Evolutionary conservation across 37 sponge, comb jelly and placozoan genomes (phyloP).

Genomic region (Chondrilla cf. caribensis): DNA sequence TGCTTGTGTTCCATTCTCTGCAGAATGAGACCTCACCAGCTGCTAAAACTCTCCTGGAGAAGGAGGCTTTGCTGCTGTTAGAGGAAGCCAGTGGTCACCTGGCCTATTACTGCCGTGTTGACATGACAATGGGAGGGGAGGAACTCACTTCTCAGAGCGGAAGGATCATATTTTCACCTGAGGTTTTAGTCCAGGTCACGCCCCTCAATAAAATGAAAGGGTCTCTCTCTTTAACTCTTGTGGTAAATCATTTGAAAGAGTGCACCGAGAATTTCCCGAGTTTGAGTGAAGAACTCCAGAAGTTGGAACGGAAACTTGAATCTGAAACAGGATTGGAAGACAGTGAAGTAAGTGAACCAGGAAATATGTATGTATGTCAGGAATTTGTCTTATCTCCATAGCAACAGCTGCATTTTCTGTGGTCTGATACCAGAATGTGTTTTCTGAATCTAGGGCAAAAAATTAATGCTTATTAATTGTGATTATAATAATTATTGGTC

Average conservation of each 20-base stretch:
- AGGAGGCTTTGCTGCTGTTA: too few species aligned
- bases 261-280: conserved; percentile 40
- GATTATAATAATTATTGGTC: too few species aligned
- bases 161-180: not conserved
- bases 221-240: conserved; percentile 57
- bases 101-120: conserved; percentile 57
- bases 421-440: too few species aligned
- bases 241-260: conserved; percentile 53
- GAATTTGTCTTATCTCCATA: not conserved
- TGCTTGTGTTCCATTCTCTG: too few species aligned
- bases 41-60: too few species aligned
- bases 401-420: too few species aligned
- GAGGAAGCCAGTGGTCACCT: conserved; percentile 67
- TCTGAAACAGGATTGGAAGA: conserved; percentile 6
- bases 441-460: too few species aligned
- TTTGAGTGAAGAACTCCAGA: conserved; percentile 36
- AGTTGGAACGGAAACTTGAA: conserved; percentile 45
- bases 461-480: too few species aligned
- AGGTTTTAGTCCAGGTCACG: not conserved
- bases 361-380: not conserved
- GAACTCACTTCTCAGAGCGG: conserved; percentile 1
- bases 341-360: not conserved
- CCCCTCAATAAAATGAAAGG: conserved; percentile 2
- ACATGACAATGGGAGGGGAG: conserved; percentile 68
- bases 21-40: too few species aligned